phyloP scores from a whole-genome alignment of 2,888 invertebrate genomes.

The Apotomis turbidana region DNA sequence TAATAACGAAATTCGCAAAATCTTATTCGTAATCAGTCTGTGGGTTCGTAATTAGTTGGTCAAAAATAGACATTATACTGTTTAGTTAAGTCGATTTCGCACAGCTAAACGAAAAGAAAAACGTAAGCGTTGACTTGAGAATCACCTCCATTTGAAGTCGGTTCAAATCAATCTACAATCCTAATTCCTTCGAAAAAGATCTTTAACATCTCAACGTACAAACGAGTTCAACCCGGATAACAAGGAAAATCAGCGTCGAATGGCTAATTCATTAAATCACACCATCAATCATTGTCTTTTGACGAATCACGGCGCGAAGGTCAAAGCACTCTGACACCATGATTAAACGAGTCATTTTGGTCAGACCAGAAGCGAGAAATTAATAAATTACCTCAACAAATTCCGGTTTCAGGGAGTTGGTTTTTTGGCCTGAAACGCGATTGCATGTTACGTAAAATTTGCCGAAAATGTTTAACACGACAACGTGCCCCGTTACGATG shows the following conservation, averaged over 20 bases:
- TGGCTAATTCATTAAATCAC: slow-evolving; percentile 43
- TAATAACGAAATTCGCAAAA: no score
- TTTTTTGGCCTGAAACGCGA: not conserved
- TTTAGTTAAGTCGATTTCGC: no score
- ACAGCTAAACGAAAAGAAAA: no score
- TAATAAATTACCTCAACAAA: slow-evolving; percentile 16
- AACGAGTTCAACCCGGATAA: slow-evolving; percentile 29
- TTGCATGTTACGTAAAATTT: no score
- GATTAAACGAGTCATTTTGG: slow-evolving; percentile 23
- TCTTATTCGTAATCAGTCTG: no score
- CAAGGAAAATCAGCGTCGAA: slow-evolving; percentile 31
- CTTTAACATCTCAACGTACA: slow-evolving; percentile 5
- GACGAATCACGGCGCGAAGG: slow-evolving; percentile 54
- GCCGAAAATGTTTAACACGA: no score
- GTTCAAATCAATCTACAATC: no score
- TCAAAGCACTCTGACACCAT: slow-evolving; percentile 43
- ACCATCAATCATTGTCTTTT: slow-evolving; percentile 52
- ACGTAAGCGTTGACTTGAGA: no score
- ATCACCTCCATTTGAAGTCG: no score
- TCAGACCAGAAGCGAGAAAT: slow-evolving; percentile 15
- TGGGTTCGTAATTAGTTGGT: no score
- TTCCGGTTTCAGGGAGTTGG: not conserved
- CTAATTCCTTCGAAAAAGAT: not conserved
- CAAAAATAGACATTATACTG: no score
- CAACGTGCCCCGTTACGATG: no score